phyloP scores from a whole-genome alignment of 2,888 invertebrate genomes.

The Brenthis ino region DNA sequence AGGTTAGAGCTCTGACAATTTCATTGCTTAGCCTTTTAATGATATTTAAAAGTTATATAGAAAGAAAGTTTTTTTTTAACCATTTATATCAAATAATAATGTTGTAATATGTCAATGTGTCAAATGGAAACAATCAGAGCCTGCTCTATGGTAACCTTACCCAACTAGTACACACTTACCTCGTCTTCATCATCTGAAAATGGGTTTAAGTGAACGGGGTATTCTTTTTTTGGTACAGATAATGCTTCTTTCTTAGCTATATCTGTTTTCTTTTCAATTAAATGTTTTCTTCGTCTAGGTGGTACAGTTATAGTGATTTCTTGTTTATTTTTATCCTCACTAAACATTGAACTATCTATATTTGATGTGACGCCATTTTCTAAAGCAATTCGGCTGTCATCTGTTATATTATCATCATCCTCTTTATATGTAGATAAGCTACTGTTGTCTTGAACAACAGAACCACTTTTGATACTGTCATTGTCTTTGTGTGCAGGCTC shows the following conservation, averaged over 20 bases:
- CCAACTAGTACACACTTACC: constrained; percentile 43
- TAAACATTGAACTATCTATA: constrained; percentile 41
- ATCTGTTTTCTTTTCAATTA: constrained; percentile 47
- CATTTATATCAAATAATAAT: neutral
- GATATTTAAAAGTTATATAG: too few species aligned
- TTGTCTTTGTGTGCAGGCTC: constrained; percentile 42
- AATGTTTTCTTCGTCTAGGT: constrained; percentile 69
- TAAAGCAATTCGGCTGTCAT: constrained; percentile 69
- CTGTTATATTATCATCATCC: constrained; percentile 65
- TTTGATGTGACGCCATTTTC: constrained; percentile 44
- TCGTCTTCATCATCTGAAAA: constrained; percentile 87
- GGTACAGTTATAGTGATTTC: constrained; percentile 68
- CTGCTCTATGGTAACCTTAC: neutral
- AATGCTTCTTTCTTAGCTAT: constrained; percentile 21
- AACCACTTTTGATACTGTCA: constrained; percentile 20
- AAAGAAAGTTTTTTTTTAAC: neutral
- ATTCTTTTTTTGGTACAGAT: constrained; percentile 56
- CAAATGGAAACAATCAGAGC: neutral
- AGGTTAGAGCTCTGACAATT: constrained; percentile 3
- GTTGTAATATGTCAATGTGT: neutral
- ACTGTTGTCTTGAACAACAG: constrained; percentile 22
- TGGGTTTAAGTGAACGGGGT: constrained; percentile 92
- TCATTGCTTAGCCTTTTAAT: too few species aligned
- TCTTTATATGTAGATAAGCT: constrained; percentile 39
- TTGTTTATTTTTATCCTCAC: constrained; percentile 49